Conservation (phyloP, 2,888 invertebrate genomes). For the Octonoba sinensis region DNA sequence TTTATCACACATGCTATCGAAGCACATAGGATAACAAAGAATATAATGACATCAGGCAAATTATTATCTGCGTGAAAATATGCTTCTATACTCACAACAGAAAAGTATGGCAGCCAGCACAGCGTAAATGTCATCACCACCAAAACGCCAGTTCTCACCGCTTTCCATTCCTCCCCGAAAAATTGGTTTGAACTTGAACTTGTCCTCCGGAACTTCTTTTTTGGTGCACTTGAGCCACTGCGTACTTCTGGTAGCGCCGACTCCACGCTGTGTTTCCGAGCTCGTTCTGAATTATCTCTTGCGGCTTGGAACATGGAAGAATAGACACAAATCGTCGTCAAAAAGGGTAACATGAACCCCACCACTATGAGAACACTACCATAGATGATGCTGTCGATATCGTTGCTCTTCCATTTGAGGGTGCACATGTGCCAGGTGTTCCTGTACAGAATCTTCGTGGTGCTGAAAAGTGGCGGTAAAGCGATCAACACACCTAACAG, state of each 20-base stretch:
- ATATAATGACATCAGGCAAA: slow-evolving; percentile 71
- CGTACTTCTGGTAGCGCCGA: slow-evolving; percentile 44
- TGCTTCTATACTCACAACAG: slow-evolving; percentile 71
- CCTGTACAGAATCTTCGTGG: slow-evolving; percentile 67
- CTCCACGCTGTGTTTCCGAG: slow-evolving; percentile 74
- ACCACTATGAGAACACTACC: slow-evolving; percentile 71
- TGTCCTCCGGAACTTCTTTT: slow-evolving; percentile 75
- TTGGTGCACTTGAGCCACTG: slow-evolving; percentile 43
- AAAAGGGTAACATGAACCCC: slow-evolving; percentile 73
- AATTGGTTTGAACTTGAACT: slow-evolving; percentile 86
- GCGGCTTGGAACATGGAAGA: slow-evolving; percentile 83
- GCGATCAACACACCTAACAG: slow-evolving; percentile 71
- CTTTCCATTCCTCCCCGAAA: slow-evolving; percentile 89
- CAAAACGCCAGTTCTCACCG: slow-evolving; percentile 86
- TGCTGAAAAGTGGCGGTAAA: slow-evolving; percentile 70
- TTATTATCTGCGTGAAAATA: slow-evolving; percentile 70
- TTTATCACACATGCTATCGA: slow-evolving; percentile 78
- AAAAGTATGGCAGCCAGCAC: slow-evolving; percentile 76
- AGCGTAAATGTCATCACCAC: slow-evolving; percentile 80
- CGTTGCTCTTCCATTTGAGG: slow-evolving; percentile 68
- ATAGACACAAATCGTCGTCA: slow-evolving; percentile 80
- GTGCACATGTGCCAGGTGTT: slow-evolving; percentile 67
- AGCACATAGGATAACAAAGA: slow-evolving; percentile 74
- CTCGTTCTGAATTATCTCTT: slow-evolving; percentile 79
- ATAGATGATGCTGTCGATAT: slow-evolving; percentile 69